Percentiles rank a stretch among this genome's conserved stretches.
These are phyloP conservation scores for Falcaria lacertinaria DNA, from an alignment of 2,888 invertebrate genomes.

Conservation along the genomic window DNA sequence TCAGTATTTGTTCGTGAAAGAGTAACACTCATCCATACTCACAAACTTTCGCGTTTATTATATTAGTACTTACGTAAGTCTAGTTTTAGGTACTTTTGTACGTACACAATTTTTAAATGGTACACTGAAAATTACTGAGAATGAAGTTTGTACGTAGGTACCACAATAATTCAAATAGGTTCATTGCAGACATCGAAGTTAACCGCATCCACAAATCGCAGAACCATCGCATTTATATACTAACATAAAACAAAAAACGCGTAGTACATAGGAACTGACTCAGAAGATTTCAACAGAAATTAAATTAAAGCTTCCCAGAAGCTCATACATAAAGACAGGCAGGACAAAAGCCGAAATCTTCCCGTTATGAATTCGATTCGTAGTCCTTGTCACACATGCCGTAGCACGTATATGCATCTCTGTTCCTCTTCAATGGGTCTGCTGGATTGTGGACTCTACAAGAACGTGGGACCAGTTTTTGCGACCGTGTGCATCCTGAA, in stretches of 20 bases:
- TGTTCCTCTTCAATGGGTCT: constrained; percentile 65
- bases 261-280: constrained; percentile 25
- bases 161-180: too few relatives aligned
- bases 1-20: too few relatives aligned
- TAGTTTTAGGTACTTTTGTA: too few relatives aligned
- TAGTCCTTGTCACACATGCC: constrained; percentile 34
- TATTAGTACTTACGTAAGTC: too few relatives aligned
- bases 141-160: too few relatives aligned
- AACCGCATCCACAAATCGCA: too few relatives aligned
- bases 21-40: too few relatives aligned
- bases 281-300: constrained; percentile 31
- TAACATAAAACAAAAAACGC: background rate
- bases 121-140: too few relatives aligned
- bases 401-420: constrained; percentile 32
- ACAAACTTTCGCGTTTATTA: too few relatives aligned
- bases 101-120: too few relatives aligned
- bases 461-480: constrained; percentile 69
- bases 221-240: background rate
- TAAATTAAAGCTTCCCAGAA: constrained; percentile 9
- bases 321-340: background rate
- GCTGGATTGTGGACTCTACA: constrained; percentile 49
- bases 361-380: constrained; percentile 56
- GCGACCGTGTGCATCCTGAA: constrained; percentile 13
- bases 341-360: constrained; percentile 13
- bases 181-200: too few relatives aligned